Conservation (phyloP, 2,113 vertebrate species). For the Microcebus lehilahytsara region DNA sequence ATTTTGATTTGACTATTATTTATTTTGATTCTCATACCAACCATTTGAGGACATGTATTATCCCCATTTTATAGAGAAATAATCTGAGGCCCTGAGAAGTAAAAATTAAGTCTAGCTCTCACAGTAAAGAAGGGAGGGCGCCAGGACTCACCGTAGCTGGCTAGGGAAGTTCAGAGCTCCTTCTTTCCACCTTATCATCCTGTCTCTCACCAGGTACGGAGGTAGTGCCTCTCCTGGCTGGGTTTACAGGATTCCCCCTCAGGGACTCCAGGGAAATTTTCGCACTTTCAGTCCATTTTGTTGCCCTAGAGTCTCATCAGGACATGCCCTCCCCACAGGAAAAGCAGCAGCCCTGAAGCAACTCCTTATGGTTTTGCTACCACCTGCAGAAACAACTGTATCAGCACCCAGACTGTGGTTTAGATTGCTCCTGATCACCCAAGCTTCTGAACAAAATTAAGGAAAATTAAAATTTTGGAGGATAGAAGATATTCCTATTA, state of each 20-base stretch:
- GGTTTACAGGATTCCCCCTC: not conserved
- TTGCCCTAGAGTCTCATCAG: not conserved
- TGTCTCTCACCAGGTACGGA: not conserved
- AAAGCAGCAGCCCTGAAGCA: not conserved
- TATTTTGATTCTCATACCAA: not conserved
- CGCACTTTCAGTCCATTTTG: not conserved
- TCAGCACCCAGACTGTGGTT: not conserved
- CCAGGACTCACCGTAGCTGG: accelerated
- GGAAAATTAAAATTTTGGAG: not conserved
- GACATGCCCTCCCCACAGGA: not conserved
- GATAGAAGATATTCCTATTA: not conserved
- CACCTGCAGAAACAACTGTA: not conserved
- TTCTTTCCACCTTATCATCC: not conserved
- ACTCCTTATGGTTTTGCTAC: accelerated
- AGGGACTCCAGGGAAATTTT: not conserved
- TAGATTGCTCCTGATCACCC: too few relatives aligned
- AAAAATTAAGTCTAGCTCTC: not conserved
- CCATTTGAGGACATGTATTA: not conserved
- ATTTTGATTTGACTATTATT: not conserved
- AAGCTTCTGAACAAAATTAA: not conserved
- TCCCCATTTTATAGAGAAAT: not conserved
- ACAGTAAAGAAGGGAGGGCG: accelerated
- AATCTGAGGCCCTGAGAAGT: not conserved
- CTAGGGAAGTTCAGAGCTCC: not conserved
- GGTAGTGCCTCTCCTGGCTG: accelerated